Evolutionary conservation across 2,113 vertebrate genomes (phyloP), one percentile per base, ranked within the genome.

Genomic region (Anolis carolinensis): DNA sequence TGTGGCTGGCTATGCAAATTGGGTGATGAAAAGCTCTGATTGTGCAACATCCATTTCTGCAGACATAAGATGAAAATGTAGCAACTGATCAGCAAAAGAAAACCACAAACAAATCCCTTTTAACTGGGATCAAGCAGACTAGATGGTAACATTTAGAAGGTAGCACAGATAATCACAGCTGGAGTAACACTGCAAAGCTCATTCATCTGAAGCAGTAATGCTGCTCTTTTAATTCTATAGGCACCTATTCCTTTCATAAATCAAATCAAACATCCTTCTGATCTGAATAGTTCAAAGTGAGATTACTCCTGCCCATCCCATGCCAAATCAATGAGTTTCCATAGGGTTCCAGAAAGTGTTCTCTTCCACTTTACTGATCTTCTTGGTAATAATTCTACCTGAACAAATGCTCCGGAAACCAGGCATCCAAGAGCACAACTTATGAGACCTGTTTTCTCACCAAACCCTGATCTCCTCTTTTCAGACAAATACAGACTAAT

Each of bases 401-500:
- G 72, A 20, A 71, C 81, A 86, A 11, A 67, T 84, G 72, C 23
- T 89, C 79, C 73, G 90, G 77, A 87, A 32, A 13, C 27, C 30
- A 75, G 86, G 63, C 81, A 82, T 18, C 27, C 59, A n/a, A 27
- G 1, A 86, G 63, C 27, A 90, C 70, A 90, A 63, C 32, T 52
- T 21, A 25, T 52, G 14, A 36, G n/a, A 77, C 80, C 50, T 44
- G 0, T 48, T 90, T 88, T 79, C 80, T 72, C 68, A 81, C 67
- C 1, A 87, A 91, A 9, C 71, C 68, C 84, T 83, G 78, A 86
- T 85, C 74, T 85, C 88, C 2, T 3, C 55, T 85, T 85, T 84
- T 36, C 82, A 92, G 83, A 44, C 82, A 90, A 75, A 87, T 90
- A 9, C 62, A 86, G 84, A 48, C 34, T 82, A 73, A 90, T 74